Conservation (phyloP, 2,113 vertebrate species). For the Mustelus asterias region DNA sequence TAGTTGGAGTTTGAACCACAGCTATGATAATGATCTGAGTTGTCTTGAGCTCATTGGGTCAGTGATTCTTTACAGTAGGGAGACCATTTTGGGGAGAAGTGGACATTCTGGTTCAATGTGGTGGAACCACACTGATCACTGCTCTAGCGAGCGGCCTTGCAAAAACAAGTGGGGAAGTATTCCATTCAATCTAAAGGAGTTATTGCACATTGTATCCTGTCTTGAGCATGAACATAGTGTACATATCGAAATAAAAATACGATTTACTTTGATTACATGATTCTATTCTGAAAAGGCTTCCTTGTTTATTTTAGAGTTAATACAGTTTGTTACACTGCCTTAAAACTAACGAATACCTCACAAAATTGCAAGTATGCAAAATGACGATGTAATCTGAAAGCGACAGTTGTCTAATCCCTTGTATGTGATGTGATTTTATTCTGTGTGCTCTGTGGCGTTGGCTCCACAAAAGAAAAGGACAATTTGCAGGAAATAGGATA, state of each 20-base stretch:
- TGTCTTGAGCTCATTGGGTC: neutral
- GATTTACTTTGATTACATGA: neutral
- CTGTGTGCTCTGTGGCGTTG: neutral
- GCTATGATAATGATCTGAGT: neutral
- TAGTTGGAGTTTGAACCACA: neutral
- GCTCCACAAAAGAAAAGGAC: neutral
- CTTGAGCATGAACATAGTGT: slow-evolving; percentile 19
- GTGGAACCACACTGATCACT: neutral
- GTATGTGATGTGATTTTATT: neutral
- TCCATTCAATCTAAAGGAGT: neutral
- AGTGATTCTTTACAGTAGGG: neutral
- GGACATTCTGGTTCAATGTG: neutral
- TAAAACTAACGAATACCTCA: neutral
- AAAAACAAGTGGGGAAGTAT: neutral
- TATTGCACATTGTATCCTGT: slow-evolving; percentile 28
- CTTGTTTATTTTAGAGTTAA: neutral
- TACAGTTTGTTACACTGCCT: neutral
- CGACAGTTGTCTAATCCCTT: neutral
- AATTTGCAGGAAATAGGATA: neutral
- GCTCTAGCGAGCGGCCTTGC: neutral
- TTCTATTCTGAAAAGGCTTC: neutral
- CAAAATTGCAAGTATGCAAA: neutral
- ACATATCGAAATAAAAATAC: slow-evolving; percentile 4
- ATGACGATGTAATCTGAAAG: neutral
- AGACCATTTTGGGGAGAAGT: neutral